Evolutionary conservation across 2,888 invertebrate genomes (phyloP).

Genomic region (Pterostichus niger): DNA sequence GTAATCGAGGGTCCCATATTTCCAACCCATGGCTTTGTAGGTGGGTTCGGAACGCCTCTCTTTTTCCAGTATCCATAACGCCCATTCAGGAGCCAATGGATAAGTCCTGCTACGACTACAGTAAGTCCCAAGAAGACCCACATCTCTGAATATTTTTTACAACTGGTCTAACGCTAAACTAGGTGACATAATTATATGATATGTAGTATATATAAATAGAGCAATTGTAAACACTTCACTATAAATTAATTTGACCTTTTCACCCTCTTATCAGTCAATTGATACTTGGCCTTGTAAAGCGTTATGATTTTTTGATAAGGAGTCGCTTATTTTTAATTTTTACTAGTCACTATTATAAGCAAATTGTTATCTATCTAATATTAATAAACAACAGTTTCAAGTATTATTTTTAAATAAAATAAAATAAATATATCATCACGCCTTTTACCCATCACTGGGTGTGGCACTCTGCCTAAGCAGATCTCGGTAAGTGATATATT

Average conservation of each 20-base stretch:
- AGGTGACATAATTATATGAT: background rate
- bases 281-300: background rate
- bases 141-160: conserved; percentile 3
- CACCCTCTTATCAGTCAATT: conserved; percentile 5
- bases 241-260: conserved; percentile 6
- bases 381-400: too few species aligned
- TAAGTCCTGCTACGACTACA: conserved; percentile 14
- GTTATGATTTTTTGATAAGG: background rate
- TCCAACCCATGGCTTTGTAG: conserved; percentile 70
- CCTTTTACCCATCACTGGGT: too few species aligned
- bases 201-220: background rate
- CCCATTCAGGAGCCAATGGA: conserved; percentile 57
- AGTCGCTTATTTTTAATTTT: background rate
- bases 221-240: background rate
- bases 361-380: background rate
- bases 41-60: conserved; percentile 70
- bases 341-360: background rate
- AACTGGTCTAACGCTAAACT: background rate
- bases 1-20: conserved; percentile 71
- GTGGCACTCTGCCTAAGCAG: too few species aligned
- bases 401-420: too few species aligned
- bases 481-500: too few species aligned
- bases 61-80: conserved; percentile 70
- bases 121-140: conserved; percentile 43
- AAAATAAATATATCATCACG: too few species aligned